Percentiles rank a stretch among this genome's conserved stretches.
phyloP scores from a whole-genome alignment of 2,888 invertebrate species.

The Zootermopsis nevadensis region DNA sequence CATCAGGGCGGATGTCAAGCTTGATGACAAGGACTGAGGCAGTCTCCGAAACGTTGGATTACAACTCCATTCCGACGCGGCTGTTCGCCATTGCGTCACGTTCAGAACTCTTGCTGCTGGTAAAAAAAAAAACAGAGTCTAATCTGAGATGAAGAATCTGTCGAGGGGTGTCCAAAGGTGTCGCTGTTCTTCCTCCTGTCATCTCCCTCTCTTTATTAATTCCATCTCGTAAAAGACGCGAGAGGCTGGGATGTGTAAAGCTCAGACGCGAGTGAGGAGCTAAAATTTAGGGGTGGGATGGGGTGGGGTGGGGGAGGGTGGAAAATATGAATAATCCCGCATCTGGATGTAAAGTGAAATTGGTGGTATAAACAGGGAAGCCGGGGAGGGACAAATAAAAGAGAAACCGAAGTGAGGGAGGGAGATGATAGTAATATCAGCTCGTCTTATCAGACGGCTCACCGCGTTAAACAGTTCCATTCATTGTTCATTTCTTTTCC shows the following conservation, averaged over 20 bases:
- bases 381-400: not conserved
- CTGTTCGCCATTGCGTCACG: no score
- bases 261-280: not conserved
- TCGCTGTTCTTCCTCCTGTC: not conserved
- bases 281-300: no score
- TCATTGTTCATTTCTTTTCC: no score
- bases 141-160: no score
- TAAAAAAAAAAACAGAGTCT: no score
- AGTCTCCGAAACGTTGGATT: no score
- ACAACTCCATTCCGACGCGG: no score
- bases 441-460: not conserved
- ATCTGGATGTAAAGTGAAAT: conserved; percentile 2
- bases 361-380: not conserved
- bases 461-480: no score
- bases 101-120: no score
- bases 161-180: not conserved
- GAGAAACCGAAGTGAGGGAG: not conserved
- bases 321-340: not conserved
- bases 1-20: no score
- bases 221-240: not conserved
- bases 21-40: no score
- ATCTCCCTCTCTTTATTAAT: not conserved
- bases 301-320: not conserved
- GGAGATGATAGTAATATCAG: not conserved
- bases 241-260: not conserved